These are phyloP conservation scores for Athene noctua DNA, from an alignment of 2,113 vertebrate genomes.

Conservation along the genomic window DNA sequence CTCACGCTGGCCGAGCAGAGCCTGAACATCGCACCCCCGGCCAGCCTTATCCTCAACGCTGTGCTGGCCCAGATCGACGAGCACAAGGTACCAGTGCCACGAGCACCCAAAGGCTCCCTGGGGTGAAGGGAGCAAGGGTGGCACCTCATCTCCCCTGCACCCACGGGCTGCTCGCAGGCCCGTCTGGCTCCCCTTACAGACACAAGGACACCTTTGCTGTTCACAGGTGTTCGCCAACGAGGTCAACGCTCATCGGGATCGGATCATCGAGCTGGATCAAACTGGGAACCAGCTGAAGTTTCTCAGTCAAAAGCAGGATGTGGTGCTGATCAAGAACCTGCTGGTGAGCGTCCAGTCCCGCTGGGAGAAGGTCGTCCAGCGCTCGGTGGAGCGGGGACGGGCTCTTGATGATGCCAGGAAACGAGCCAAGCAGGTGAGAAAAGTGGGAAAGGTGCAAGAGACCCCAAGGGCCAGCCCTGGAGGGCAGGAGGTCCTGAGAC, in stretches of 20 bases:
- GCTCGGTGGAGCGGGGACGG: conserved; percentile 91
- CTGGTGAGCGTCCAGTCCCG: conserved; percentile 96
- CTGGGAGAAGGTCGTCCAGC: conserved; percentile 98
- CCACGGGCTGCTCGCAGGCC: accelerated
- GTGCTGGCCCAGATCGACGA: conserved; percentile 97
- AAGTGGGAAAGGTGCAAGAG: accelerated
- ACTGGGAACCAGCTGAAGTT: conserved; percentile 94
- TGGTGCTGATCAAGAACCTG: conserved; percentile 97
- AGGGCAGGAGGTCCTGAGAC: not conserved
- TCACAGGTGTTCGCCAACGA: conserved; percentile 94
- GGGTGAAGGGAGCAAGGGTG: not conserved
- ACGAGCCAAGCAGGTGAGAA: conserved; percentile 92
- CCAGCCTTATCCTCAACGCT: conserved; percentile 90
- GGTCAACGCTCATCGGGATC: conserved; percentile 94
- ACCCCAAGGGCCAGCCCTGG: accelerated
- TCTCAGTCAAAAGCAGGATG: conserved; percentile 96
- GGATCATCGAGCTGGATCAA: conserved; percentile 95
- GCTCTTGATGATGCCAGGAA: conserved; percentile 95
- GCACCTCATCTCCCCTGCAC: accelerated
- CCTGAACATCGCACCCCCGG: conserved; percentile 87
- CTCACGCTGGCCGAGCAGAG: conserved; percentile 94
- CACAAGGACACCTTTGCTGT: not conserved
- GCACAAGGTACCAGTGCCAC: conserved; percentile 82
- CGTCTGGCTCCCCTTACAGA: accelerated
- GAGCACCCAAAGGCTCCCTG: accelerated